Conservation (phyloP, 2,888 invertebrate genomes). For the Melieria crassipennis region DNA sequence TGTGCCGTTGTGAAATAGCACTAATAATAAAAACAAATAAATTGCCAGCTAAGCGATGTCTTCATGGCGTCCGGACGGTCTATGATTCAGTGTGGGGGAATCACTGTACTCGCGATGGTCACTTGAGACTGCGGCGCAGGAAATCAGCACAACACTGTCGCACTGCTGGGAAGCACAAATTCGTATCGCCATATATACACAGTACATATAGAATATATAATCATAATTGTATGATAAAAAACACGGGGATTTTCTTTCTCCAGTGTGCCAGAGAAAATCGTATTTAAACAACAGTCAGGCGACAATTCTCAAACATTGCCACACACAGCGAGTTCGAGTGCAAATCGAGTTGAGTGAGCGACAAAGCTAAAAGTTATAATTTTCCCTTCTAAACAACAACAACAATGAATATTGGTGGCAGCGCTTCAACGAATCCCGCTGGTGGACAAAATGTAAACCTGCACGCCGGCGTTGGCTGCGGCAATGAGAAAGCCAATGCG, state of each 20-base stretch:
- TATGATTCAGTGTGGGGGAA: not conserved
- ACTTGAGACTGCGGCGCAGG: no score
- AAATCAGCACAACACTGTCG: no score
- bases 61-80: not conserved
- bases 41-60: not conserved
- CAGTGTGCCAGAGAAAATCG: not conserved
- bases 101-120: not conserved
- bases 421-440: conserved; percentile 46
- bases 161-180: no score
- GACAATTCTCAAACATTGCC: no score
- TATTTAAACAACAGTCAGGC: not conserved
- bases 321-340: no score
- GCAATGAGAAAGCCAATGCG: conserved; percentile 46
- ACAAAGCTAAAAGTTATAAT: no score
- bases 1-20: not conserved
- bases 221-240: no score
- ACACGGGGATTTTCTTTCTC: not conserved
- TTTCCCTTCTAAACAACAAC: not conserved
- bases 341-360: no score
- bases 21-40: not conserved
- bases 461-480: conserved; percentile 42
- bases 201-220: no score
- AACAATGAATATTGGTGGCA: conserved; percentile 49
- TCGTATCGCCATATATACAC: no score
- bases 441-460: conserved; percentile 46